These are phyloP conservation scores for Xestia xanthographa DNA, from an alignment of 2,888 invertebrate species.

Conservation along the genomic window DNA sequence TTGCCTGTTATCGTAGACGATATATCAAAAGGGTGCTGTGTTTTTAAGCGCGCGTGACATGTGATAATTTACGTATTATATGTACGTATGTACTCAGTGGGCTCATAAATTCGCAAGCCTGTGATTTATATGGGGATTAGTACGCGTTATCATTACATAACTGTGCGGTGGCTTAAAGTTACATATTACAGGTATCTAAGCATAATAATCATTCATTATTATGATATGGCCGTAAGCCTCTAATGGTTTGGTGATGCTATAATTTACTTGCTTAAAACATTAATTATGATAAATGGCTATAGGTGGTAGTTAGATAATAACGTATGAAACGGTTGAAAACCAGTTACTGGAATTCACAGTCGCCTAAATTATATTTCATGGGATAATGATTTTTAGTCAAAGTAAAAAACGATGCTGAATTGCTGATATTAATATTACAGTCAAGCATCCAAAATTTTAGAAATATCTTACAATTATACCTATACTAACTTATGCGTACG, in stretches of 20 bases:
- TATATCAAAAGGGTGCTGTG: slow-evolving; percentile 71
- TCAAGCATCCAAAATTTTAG: neutral
- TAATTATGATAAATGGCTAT: neutral
- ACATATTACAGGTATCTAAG: slow-evolving; percentile 51
- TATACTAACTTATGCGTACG: neutral
- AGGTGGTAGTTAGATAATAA: too few relatives aligned
- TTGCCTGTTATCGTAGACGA: slow-evolving; percentile 65
- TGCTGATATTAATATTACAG: neutral
- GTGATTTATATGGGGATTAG: slow-evolving; percentile 88
- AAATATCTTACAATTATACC: neutral
- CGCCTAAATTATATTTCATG: neutral
- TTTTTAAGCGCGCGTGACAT: slow-evolving; percentile 78
- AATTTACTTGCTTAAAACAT: slow-evolving; percentile 20
- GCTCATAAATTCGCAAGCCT: slow-evolving; percentile 85
- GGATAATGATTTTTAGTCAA: neutral
- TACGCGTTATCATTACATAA: slow-evolving; percentile 80
- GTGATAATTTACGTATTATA: slow-evolving; percentile 84
- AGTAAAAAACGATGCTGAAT: neutral
- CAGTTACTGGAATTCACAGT: neutral
- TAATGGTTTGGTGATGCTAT: slow-evolving; percentile 25
- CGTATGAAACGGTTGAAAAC: neutral
- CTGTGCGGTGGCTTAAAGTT: slow-evolving; percentile 66
- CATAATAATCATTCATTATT: slow-evolving; percentile 58
- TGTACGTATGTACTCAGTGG: slow-evolving; percentile 80
- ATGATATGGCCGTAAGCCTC: slow-evolving; percentile 50